Base-by-base conservation (phyloP, 64 coral and sea anemone genomes). In the Astreopora myriophthalma region DNA sequence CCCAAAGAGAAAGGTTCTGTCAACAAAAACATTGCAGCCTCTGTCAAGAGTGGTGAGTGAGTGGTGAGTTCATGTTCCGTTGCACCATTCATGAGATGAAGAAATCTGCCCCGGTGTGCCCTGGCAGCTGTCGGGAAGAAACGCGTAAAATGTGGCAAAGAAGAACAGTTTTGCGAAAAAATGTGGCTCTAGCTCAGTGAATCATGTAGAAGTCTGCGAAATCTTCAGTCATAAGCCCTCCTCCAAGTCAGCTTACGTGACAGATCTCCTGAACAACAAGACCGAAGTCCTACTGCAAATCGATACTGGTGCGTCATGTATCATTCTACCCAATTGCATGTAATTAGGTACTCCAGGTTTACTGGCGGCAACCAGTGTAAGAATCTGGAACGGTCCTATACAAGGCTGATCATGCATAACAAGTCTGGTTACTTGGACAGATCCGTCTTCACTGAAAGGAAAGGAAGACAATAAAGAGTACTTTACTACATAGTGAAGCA, bases 211-310 rank as follows among this genome's bases (percentile, higher is more conserved):
- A 86, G 83, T 69, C 72, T 87, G 66, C 37, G 85, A 87, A 87
- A 51, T 87, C 67, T 87, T 71, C 85, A 87, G 85, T 87, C 85
- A 87, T 23, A 87, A 87, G 69, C 39, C 85, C 68, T 58, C 68
- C 23, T 87, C 13, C 65, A 33, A 29, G 58, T 62, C 85, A 87
- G 85, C 40, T 29, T 74, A 87, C 57, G 85, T 87, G 85, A 87
- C 69, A 87, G 69, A 60, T 27, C 69, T 40, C 44, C 69, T 87
- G 49, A 87, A 61, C 85, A 74, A 87, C 70, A 87, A 33, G 27
- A 60, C 29, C n/a, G 84, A 72, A 39, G 66, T 87, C 71, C 66
- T 49, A 87, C 84, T 87, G 6, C 84, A 71, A 12, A 87, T 71
- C 66, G 65, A 87, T 87, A 23, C 65, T 8, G 83, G 83, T 71